phyloP scores from a whole-genome alignment of 1,140 invertebrate species.

The Ceratina australensis region DNA sequence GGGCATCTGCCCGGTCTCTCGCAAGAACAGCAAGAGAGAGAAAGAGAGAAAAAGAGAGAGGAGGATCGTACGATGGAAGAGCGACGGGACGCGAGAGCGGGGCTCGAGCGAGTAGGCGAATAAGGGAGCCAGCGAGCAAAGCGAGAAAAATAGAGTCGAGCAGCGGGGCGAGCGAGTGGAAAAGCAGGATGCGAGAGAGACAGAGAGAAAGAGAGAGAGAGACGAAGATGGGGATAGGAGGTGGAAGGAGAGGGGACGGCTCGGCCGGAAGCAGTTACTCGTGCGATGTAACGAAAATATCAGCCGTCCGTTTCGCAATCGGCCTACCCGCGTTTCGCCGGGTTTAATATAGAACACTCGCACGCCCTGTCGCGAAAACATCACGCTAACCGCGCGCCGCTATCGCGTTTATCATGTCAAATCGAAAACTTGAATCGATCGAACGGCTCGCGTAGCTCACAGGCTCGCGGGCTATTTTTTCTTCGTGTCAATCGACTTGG shows the following conservation, averaged over 20 bases:
- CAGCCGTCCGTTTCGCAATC: constrained; percentile 74
- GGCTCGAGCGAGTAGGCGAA: constrained; percentile 34
- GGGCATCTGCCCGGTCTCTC: constrained; percentile 54
- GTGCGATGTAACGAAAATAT: constrained; percentile 76
- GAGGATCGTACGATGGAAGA: constrained; percentile 16
- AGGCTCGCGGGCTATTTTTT: no score
- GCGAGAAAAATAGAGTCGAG: constrained; percentile 44
- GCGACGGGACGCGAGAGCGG: not conserved
- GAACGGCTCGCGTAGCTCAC: no score
- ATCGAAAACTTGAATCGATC: constrained; percentile 15
- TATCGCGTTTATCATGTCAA: constrained; percentile 15
- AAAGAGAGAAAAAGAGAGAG: constrained; percentile 3
- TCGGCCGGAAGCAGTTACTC: constrained; percentile 77
- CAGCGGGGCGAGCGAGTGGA: constrained; percentile 44
- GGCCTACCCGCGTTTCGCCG: constrained; percentile 68
- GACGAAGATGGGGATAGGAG: not conserved
- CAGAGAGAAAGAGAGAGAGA: constrained; percentile 34
- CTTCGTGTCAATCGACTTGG: no score
- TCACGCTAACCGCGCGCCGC: constrained; percentile 58
- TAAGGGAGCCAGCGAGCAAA: constrained; percentile 33
- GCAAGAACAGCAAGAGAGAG: constrained; percentile 36
- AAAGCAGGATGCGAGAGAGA: constrained; percentile 30
- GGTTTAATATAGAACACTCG: constrained; percentile 75
- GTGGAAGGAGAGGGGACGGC: constrained; percentile 35
- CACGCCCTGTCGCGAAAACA: constrained; percentile 68